Evolutionary conservation across 2,797 vertebrate genomes (phyloP).

Genomic region (Petrocephalus schoutedeni): DNA sequence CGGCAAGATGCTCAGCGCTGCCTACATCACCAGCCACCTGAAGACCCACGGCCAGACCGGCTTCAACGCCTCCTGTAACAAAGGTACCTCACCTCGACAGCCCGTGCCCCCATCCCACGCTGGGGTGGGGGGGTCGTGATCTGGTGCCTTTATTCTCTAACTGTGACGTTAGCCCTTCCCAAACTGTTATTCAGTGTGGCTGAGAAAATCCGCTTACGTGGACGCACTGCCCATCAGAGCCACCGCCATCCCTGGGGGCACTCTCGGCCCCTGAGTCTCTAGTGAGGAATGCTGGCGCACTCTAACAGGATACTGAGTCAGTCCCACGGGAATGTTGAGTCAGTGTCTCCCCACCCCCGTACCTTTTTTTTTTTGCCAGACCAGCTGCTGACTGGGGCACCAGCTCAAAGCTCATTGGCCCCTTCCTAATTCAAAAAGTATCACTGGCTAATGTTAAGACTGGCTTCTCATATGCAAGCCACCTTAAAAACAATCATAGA

Average conservation of each 20-base stretch:
- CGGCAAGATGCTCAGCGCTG: conserved; percentile 93
- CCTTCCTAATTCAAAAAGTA: neutral
- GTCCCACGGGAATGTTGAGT: conserved; percentile 3
- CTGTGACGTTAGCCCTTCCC: neutral
- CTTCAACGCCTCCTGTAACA: conserved; percentile 88
- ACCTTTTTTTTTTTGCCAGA: neutral
- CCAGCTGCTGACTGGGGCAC: neutral
- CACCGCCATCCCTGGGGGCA: neutral
- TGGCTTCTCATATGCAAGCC: neutral
- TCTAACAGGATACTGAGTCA: conserved; percentile 9
- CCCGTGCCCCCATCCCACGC: neutral
- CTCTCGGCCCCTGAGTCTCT: neutral
- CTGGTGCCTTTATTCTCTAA: neutral
- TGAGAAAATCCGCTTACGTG: neutral
- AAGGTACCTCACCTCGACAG: conserved; percentile 64
- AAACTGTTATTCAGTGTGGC: neutral
- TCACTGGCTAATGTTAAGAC: neutral
- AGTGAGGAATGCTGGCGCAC: neutral
- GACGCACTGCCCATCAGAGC: neutral
- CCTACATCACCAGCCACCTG: conserved; percentile 96
- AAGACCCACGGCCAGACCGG: conserved; percentile 92
- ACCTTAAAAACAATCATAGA: neutral
- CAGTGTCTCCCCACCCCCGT: neutral
- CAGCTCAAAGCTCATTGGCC: neutral
- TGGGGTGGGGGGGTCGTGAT: neutral